phyloP scores from a whole-genome alignment of 2,888 invertebrate genomes.

The Ditylenchus weischeri region DNA sequence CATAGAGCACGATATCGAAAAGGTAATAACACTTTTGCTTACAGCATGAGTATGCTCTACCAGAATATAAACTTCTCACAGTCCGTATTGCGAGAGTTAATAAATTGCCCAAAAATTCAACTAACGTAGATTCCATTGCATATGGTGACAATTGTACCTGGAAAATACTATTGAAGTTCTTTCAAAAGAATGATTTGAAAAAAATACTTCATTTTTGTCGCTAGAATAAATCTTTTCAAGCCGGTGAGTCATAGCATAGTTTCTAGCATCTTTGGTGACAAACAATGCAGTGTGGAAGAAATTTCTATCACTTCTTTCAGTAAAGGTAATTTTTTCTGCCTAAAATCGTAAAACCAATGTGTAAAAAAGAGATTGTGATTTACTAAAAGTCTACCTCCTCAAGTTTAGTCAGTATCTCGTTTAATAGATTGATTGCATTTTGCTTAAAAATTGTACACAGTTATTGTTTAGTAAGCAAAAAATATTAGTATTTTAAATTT shows the following conservation, averaged over 20 bases:
- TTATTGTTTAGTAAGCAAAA: background rate
- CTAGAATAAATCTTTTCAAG: background rate
- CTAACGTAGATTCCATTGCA: background rate
- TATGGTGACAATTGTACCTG: background rate
- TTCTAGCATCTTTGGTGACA: constrained; percentile 4
- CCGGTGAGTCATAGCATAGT: background rate
- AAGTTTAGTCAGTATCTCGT: background rate
- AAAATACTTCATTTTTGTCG: background rate
- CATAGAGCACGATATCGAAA: too few relatives aligned
- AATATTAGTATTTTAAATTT: too few relatives aligned
- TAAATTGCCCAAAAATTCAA: too few relatives aligned
- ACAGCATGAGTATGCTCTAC: too few relatives aligned
- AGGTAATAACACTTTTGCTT: too few relatives aligned
- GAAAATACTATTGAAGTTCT: background rate
- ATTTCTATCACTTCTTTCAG: background rate
- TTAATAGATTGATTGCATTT: background rate
- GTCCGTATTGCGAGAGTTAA: too few relatives aligned
- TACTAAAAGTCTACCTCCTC: background rate
- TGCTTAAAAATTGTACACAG: background rate
- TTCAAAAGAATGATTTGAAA: background rate
- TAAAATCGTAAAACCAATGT: too few relatives aligned
- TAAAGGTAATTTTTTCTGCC: too few relatives aligned
- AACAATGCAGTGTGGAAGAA: background rate
- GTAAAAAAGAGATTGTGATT: background rate
- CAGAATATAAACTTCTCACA: too few relatives aligned